phyloP scores from a whole-genome alignment of 2,113 vertebrate species.

The Lagenorhynchus albirostris region DNA sequence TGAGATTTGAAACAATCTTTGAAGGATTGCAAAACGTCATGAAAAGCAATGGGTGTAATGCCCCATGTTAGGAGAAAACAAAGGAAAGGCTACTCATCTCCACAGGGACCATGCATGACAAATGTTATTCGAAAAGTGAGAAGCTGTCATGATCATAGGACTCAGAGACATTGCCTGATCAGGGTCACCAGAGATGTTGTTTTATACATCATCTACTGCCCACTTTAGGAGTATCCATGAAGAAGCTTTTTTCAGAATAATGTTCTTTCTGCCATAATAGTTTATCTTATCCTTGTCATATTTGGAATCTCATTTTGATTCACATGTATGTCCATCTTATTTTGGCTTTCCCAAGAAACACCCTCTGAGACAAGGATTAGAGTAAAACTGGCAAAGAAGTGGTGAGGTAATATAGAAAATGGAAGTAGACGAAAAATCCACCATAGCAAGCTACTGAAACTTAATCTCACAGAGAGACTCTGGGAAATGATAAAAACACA shows the following conservation, averaged over 20 bases:
- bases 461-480: neutral
- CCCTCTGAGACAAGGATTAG: neutral
- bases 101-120: slow-evolving; percentile 61
- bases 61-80: slow-evolving; percentile 23
- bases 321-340: neutral
- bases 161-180: neutral
- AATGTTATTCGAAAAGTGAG: slow-evolving; percentile 55
- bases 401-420: neutral
- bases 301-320: neutral
- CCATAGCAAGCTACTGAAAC: neutral
- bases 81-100: slow-evolving; percentile 21
- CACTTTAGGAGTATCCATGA: neutral
- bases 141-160: neutral
- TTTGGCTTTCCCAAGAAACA: neutral
- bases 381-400: neutral
- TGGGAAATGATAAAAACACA: neutral
- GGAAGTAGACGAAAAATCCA: neutral
- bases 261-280: neutral
- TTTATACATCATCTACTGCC: neutral
- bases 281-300: neutral
- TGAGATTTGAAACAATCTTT: no score
- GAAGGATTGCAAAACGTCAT: no score
- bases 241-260: neutral
- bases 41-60: no score
- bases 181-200: neutral